A percentile compares a stretch with the other conserved stretches of the same genome.
Conservation (phyloP, 2,797 vertebrate genomes). For the Cichlasoma orientale region DNA sequence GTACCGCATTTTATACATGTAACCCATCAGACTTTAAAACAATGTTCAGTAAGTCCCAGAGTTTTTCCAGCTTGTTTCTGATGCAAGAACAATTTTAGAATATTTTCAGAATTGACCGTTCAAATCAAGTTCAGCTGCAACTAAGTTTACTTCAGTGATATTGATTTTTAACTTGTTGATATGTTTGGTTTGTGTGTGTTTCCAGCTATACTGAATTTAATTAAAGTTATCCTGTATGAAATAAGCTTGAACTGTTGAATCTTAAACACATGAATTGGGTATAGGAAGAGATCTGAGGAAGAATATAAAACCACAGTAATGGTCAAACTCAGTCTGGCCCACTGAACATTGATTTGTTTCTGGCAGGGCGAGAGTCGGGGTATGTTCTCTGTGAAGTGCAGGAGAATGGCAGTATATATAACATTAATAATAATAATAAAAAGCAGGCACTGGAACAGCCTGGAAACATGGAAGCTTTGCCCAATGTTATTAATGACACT, state of each 20-base stretch:
- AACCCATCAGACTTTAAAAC: not conserved
- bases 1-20: not conserved
- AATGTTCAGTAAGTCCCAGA: too few relatives aligned
- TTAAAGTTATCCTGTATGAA: not conserved
- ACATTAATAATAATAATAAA: not conserved
- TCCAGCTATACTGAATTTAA: not conserved
- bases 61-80: not conserved
- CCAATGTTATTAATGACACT: not conserved
- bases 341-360: not conserved
- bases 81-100: not conserved
- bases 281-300: not conserved
- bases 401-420: not conserved
- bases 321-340: not conserved
- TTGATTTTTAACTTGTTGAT: too few relatives aligned
- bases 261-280: not conserved
- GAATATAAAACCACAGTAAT: not conserved
- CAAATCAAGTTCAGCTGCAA: conserved; percentile 1
- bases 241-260: not conserved
- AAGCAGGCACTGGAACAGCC: not conserved
- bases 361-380: not conserved
- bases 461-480: not conserved
- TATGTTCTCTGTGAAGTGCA: not conserved
- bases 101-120: not conserved
- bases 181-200: too few relatives aligned
- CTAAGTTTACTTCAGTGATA: not conserved